phyloP scores from a whole-genome alignment of 2,113 vertebrate species.

The Albula glossodonta region DNA sequence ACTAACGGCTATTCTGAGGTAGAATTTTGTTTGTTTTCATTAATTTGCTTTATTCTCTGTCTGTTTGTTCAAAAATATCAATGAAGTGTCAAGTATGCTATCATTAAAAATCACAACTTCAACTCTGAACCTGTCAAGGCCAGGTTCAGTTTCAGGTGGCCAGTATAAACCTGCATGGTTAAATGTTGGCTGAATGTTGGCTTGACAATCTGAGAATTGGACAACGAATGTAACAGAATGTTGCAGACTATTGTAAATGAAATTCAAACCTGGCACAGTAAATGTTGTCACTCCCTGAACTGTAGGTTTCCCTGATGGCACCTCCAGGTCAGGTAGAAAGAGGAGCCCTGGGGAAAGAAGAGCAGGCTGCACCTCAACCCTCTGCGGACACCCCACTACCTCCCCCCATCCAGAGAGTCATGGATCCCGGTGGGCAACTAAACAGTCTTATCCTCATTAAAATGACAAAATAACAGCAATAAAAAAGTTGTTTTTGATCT shows the following conservation, averaged over 20 bases:
- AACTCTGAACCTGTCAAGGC: neutral
- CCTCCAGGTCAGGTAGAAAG: conserved; percentile 57
- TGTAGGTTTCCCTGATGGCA: conserved; percentile 77
- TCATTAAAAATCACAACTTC: neutral
- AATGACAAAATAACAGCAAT: too few species aligned
- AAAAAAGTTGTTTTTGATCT: too few species aligned
- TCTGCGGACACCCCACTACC: conserved; percentile 72
- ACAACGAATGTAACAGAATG: too few species aligned
- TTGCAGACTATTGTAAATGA: too few species aligned
- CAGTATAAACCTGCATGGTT: neutral
- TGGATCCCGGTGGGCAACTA: conserved; percentile 81
- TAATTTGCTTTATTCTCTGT: neutral
- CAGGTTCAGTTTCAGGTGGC: neutral
- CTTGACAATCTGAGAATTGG: too few species aligned
- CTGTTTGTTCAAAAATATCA: neutral
- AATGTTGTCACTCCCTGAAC: neutral
- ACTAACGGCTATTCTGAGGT: conserved; percentile 83
- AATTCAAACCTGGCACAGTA: neutral
- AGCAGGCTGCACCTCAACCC: conserved; percentile 28
- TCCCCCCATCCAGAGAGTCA: conserved; percentile 85
- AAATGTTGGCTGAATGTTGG: neutral
- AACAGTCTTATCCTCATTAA: neutral
- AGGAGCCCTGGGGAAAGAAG: conserved; percentile 7
- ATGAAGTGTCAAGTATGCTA: neutral
- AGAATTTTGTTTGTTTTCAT: neutral